Evolutionary conservation across 2,797 vertebrate species (phyloP).

Genomic region (Sebastes iracundus): DNA sequence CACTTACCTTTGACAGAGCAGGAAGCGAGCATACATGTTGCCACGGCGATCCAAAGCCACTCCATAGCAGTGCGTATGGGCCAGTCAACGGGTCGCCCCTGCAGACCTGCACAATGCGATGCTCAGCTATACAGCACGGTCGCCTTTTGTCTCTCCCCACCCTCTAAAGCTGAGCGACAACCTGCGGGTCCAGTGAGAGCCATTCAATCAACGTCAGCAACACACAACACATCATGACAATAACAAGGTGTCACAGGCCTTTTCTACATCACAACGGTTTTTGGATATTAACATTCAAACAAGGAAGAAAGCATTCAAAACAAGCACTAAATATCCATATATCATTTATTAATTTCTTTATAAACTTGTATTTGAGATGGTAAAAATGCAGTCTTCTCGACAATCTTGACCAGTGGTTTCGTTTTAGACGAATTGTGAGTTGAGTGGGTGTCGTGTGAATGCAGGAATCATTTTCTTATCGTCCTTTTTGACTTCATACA

Average conservation of each 20-base stretch:
- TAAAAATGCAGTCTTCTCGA: constrained; percentile 57
- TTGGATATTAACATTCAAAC: neutral
- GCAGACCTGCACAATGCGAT: constrained; percentile 60
- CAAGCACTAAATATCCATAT: constrained; percentile 43
- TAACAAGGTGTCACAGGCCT: neutral
- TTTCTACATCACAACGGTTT: neutral
- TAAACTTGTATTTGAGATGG: constrained; percentile 56
- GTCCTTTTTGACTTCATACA: constrained; percentile 12
- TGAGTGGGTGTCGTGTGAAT: neutral
- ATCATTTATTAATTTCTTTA: constrained; percentile 72
- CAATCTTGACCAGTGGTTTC: constrained; percentile 35
- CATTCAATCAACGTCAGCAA: constrained; percentile 5
- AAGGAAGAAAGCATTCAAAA: neutral
- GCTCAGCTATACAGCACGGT: constrained; percentile 55
- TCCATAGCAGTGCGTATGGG: constrained; percentile 72
- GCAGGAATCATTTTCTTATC: neutral
- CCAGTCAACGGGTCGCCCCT: constrained; percentile 61
- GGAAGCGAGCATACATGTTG: constrained; percentile 75
- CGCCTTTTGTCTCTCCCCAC: constrained; percentile 59
- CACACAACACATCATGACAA: neutral
- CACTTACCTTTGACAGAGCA: constrained; percentile 84
- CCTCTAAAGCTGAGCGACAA: constrained; percentile 64
- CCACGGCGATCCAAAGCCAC: constrained; percentile 81
- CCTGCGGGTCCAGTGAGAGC: constrained; percentile 20
- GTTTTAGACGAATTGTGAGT: constrained; percentile 27